These are phyloP conservation scores for Mystacides longicornis DNA, from an alignment of 2,888 invertebrate genomes.

Conservation along the genomic window DNA sequence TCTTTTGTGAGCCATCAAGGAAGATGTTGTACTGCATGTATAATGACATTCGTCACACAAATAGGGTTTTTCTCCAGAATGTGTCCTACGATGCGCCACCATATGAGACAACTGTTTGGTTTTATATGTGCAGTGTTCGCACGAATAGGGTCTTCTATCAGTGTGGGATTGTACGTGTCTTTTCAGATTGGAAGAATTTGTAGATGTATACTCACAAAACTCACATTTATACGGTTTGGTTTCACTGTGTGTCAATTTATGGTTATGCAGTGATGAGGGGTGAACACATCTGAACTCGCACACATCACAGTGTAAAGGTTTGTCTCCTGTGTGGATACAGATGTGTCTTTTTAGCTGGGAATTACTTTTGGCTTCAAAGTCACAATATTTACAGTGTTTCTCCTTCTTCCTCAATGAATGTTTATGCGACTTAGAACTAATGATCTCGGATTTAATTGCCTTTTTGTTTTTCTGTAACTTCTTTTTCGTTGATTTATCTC, in stretches of 20 bases:
- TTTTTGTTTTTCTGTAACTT: conserved; percentile 8
- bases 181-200: conserved; percentile 21
- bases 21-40: conserved; percentile 16
- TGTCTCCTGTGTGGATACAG: conserved; percentile 19
- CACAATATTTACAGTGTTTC: conserved; percentile 12
- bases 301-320: conserved; percentile 17
- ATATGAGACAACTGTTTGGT: conserved; percentile 18
- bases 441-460: neutral
- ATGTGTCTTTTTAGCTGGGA: conserved; percentile 16
- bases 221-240: conserved; percentile 19
- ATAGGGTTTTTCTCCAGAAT: conserved; percentile 21
- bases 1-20: conserved; percentile 19
- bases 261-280: conserved; percentile 15
- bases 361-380: conserved; percentile 13
- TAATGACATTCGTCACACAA: conserved; percentile 25
- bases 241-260: conserved; percentile 15
- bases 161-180: conserved; percentile 18
- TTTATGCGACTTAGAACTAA: too few species aligned
- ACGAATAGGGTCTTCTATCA: conserved; percentile 18
- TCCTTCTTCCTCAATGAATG: neutral
- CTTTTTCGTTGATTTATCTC: neutral
- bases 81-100: conserved; percentile 15
- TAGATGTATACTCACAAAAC: conserved; percentile 21
- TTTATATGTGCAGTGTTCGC: conserved; percentile 18
- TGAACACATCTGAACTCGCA: conserved; percentile 21